These are phyloP conservation scores for Notospermus geniculatus DNA, from an alignment of 1,140 invertebrate species.

Conservation along the genomic window DNA sequence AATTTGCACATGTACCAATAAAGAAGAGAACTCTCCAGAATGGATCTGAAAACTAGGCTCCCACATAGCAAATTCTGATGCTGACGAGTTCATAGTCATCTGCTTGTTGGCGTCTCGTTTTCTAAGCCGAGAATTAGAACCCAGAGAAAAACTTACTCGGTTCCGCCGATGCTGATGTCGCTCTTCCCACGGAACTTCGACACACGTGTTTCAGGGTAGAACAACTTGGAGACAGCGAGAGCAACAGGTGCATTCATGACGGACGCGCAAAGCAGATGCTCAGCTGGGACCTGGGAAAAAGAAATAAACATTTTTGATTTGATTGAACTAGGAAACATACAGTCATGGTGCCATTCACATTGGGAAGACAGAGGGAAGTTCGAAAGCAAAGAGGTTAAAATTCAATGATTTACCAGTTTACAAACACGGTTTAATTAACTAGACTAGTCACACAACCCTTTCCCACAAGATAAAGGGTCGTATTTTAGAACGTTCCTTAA, in stretches of 20 bases:
- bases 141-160: not conserved
- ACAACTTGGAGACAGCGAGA: conserved; percentile 82
- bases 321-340: not conserved
- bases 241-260: conserved; percentile 94
- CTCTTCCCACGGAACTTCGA: conserved; percentile 23
- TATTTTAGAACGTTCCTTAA: too few relatives aligned
- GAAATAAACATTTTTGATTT: not conserved
- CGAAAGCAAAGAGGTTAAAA: not conserved
- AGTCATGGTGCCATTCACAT: not conserved
- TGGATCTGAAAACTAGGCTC: too few relatives aligned
- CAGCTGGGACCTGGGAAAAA: conserved; percentile 50
- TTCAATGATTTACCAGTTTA: not conserved
- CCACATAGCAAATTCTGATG: too few relatives aligned
- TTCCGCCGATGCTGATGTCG: conserved; percentile 1
- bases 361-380: not conserved
- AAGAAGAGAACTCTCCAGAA: too few relatives aligned
- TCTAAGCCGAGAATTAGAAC: too few relatives aligned
- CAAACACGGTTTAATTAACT: not conserved
- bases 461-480: too few relatives aligned
- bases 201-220: conserved; percentile 74
- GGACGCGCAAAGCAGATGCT: conserved; percentile 75
- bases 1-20: too few relatives aligned
- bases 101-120: not conserved
- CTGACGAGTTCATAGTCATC: too few relatives aligned
- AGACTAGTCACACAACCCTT: too few relatives aligned